Evolutionary conservation across 2,113 vertebrate species (phyloP).

Genomic region (Oriolus oriolus): DNA sequence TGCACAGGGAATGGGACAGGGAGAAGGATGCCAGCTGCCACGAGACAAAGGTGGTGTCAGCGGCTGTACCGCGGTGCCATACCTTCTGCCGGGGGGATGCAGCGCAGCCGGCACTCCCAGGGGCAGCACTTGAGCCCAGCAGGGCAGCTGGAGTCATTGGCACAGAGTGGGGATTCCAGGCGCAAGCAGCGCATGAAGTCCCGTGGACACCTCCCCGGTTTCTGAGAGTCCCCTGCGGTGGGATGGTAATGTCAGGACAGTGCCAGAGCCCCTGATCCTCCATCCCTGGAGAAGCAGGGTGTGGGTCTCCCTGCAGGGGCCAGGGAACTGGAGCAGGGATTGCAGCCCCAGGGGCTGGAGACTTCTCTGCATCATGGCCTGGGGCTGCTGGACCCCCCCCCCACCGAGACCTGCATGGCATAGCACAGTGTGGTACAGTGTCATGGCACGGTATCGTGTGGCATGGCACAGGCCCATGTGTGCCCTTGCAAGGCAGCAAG

Average conservation of each 20-base stretch:
- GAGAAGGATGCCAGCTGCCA: not conserved
- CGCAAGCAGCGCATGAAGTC: not conserved
- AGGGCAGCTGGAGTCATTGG: not conserved
- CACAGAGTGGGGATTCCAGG: not conserved
- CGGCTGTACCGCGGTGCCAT: rapidly evolving
- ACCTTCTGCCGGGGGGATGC: slow-evolving; percentile 2
- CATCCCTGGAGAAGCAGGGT: not conserved
- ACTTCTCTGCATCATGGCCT: not conserved
- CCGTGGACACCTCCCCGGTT: not conserved
- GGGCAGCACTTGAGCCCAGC: slow-evolving; percentile 19
- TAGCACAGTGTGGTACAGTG: not conserved
- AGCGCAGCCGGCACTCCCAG: not conserved
- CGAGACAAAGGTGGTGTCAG: not conserved
- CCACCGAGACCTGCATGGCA: not conserved
- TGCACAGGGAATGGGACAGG: not conserved
- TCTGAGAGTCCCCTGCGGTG: not conserved
- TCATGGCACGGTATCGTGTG: rapidly evolving
- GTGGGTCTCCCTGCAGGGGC: not conserved
- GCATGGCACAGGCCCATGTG: rapidly evolving
- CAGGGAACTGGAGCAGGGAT: not conserved
- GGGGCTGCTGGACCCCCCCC: not conserved
- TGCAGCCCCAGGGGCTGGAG: not conserved
- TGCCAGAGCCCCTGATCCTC: not conserved
- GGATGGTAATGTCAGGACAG: not conserved
- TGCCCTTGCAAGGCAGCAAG: not conserved